Evolutionary conservation across 2,113 vertebrate genomes (phyloP).

Genomic region (Myxocyprinus asiaticus): DNA sequence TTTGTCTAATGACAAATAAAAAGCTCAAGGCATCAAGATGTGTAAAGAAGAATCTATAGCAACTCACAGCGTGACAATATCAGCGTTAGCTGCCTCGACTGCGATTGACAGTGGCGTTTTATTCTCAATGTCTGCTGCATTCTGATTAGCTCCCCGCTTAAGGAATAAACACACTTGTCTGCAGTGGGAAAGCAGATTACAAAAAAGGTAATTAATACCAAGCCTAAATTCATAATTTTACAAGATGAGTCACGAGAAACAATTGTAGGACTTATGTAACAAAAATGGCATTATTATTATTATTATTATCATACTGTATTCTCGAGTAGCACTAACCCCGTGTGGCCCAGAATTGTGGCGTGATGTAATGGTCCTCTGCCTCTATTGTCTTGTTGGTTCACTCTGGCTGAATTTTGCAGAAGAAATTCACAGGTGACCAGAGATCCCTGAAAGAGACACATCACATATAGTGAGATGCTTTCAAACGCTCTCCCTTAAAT

Average conservation of each 20-base stretch:
- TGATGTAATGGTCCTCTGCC: conserved; percentile 94
- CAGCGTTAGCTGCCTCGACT: conserved; percentile 94
- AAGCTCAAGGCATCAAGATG: too few species aligned
- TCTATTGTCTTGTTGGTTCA: conserved; percentile 89
- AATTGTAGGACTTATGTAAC: too few species aligned
- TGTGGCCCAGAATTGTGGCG: conserved; percentile 93
- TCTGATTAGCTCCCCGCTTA: conserved; percentile 96
- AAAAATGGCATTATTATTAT: neutral
- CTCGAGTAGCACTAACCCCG: conserved; percentile 77
- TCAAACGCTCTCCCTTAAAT: too few species aligned
- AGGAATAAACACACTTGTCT: conserved; percentile 98
- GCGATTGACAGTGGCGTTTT: conserved; percentile 92
- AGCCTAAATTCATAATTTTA: neutral
- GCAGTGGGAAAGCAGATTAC: conserved; percentile 40
- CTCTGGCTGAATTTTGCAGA: conserved; percentile 94
- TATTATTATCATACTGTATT: neutral
- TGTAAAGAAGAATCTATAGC: too few species aligned
- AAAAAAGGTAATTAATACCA: neutral
- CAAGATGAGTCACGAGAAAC: neutral
- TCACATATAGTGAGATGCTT: too few species aligned
- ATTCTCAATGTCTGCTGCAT: conserved; percentile 90
- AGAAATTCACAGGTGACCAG: conserved; percentile 96
- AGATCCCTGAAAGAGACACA: conserved; percentile 78
- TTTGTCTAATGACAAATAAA: too few species aligned
- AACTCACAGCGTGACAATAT: conserved; percentile 96